phyloP scores from a whole-genome alignment of 2,797 vertebrate genomes.

The Linurgus olivaceus region DNA sequence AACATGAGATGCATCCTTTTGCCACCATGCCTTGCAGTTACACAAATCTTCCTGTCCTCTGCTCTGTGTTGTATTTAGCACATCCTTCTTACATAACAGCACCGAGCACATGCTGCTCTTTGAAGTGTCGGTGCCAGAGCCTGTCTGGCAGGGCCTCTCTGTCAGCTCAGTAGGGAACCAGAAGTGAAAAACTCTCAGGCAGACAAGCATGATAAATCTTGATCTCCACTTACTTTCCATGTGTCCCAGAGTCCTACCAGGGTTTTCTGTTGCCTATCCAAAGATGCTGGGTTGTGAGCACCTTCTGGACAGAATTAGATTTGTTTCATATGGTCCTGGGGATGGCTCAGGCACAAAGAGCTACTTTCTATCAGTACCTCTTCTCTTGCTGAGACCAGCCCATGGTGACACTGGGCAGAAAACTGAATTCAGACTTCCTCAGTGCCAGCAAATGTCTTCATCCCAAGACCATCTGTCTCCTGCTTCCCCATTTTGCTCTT shows the following conservation, averaged over 20 bases:
- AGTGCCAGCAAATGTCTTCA: conserved; percentile 12
- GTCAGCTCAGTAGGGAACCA: neutral
- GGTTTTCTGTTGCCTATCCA: neutral
- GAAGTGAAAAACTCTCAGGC: neutral
- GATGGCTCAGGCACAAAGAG: neutral
- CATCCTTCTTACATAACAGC: neutral
- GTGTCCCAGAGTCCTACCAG: neutral
- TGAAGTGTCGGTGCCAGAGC: neutral
- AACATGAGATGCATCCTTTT: neutral
- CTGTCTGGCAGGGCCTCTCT: neutral
- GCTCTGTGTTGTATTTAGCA: conserved; percentile 3
- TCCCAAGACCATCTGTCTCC: conserved; percentile 16
- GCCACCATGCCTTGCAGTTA: neutral
- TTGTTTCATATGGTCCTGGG: neutral
- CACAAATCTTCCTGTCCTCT: neutral
- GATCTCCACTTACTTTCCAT: neutral
- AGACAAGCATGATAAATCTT: neutral
- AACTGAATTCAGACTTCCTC: neutral
- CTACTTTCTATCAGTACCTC: neutral
- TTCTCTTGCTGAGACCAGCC: neutral
- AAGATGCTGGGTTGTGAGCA: neutral
- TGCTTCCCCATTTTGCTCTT: neutral
- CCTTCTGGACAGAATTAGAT: neutral
- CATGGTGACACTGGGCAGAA: neutral
- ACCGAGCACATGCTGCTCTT: neutral